Percentiles rank a stretch among this genome's conserved stretches.
These are phyloP conservation scores for Sylvilagus floridanus DNA, from an alignment of 2,797 vertebrate species.

Conservation along the genomic window DNA sequence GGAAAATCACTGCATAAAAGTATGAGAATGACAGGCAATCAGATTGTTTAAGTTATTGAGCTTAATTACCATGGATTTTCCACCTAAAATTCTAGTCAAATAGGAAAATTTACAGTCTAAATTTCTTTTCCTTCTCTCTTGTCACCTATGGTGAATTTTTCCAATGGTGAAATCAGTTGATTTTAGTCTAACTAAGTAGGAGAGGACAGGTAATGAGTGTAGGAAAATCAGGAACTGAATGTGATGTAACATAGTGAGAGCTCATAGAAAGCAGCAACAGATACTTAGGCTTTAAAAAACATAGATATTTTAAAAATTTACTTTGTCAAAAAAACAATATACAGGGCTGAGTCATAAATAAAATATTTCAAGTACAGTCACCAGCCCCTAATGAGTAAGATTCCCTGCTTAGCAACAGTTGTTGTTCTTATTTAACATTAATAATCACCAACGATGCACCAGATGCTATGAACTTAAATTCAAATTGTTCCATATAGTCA, in stretches of 20 bases:
- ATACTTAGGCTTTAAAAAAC: conserved; percentile 25
- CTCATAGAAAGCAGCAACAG: not conserved
- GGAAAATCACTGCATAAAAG: not conserved
- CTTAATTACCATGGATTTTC: not conserved
- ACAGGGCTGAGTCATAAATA: not conserved
- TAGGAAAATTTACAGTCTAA: not conserved
- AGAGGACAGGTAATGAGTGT: not conserved
- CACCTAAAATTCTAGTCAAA: not conserved
- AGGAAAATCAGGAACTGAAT: not conserved
- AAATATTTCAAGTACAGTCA: not conserved
- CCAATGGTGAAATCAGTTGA: not conserved
- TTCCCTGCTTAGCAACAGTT: not conserved
- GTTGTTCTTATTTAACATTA: conserved; percentile 34
- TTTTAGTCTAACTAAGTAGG: not conserved
- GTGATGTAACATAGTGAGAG: not conserved
- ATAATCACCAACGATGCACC: not conserved
- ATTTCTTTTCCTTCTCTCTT: conserved; percentile 29
- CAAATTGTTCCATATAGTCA: not conserved
- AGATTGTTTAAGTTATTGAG: not conserved
- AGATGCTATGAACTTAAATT: not conserved
- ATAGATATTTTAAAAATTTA: not conserved
- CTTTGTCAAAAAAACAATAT: conserved; percentile 39
- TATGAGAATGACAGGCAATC: not conserved
- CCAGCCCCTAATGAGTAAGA: not conserved
- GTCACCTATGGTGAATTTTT: not conserved